Evolutionary conservation across 2,797 vertebrate species (phyloP).

Genomic region (Hemibagrus guttatus): DNA sequence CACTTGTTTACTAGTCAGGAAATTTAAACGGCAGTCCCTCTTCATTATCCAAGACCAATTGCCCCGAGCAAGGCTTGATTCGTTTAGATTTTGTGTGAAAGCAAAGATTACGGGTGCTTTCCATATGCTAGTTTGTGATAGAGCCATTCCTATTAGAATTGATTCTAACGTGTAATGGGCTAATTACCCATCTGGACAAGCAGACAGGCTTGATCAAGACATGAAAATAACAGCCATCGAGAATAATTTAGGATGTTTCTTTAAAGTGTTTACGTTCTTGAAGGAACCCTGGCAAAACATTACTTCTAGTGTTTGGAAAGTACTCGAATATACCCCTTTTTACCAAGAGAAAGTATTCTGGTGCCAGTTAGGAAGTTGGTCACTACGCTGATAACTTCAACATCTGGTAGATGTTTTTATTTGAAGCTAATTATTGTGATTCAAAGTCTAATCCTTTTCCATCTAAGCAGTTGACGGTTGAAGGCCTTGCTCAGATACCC

Average conservation of each 20-base stretch:
- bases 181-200: background rate
- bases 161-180: background rate
- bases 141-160: background rate
- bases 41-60: background rate
- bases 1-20: slow-evolving; percentile 30
- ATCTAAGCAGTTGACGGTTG: background rate
- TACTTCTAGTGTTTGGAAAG: background rate
- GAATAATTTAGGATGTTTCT: background rate
- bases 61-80: slow-evolving; percentile 8
- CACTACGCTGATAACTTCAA: background rate
- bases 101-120: background rate
- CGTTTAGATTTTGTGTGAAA: slow-evolving; percentile 16
- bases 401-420: background rate
- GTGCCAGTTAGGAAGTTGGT: background rate
- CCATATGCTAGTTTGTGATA: background rate
- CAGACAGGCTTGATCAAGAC: background rate
- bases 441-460: background rate
- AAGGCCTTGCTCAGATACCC: background rate
- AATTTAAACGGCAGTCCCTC: slow-evolving; percentile 24
- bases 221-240: background rate
- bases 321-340: background rate
- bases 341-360: background rate
- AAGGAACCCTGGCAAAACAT: background rate
- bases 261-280: background rate
- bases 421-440: background rate